These are phyloP conservation scores for Acropternis orthonyx DNA, from an alignment of 2,797 vertebrate genomes.

Conservation along the genomic window DNA sequence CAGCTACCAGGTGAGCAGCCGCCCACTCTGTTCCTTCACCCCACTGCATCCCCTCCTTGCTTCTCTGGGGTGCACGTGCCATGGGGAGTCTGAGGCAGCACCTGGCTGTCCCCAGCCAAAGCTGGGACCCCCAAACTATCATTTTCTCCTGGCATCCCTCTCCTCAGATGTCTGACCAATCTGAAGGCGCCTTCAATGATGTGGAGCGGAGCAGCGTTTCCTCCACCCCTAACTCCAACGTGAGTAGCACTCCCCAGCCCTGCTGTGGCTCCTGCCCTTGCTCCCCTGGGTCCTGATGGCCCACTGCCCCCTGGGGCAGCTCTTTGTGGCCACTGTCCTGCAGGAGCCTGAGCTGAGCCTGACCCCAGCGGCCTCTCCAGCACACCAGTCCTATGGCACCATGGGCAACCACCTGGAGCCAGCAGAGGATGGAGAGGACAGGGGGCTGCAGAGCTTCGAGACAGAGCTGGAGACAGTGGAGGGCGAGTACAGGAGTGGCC, in stretches of 20 bases:
- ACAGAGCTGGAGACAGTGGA: slow-evolving; percentile 81
- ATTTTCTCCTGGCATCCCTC: not conserved
- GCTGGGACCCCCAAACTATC: not conserved
- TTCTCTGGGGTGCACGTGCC: not conserved
- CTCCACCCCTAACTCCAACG: slow-evolving; percentile 88
- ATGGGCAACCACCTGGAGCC: slow-evolving; percentile 87
- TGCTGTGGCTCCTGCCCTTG: not conserved
- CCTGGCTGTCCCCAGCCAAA: not conserved
- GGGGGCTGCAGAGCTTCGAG: slow-evolving; percentile 72
- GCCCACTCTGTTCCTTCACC: not conserved
- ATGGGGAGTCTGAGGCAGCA: not conserved
- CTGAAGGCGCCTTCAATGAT: slow-evolving; percentile 82
- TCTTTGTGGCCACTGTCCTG: slow-evolving; percentile 92
- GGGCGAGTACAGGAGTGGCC: slow-evolving; percentile 79
- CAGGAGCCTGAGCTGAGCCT: slow-evolving; percentile 92
- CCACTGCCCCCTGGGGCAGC: slow-evolving; percentile 70
- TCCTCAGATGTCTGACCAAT: slow-evolving; percentile 86
- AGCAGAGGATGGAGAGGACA: slow-evolving; percentile 71
- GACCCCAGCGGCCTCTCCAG: slow-evolving; percentile 90
- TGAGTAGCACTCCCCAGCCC: slow-evolving; percentile 67
- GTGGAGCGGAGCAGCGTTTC: slow-evolving; percentile 86
- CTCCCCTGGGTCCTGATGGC: not conserved
- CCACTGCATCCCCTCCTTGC: not conserved
- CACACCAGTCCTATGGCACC: slow-evolving; percentile 91
- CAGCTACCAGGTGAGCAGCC: slow-evolving; percentile 85